Conservation (phyloP, 1,140 invertebrate species). For the Macrosteles quadrilineatus region DNA sequence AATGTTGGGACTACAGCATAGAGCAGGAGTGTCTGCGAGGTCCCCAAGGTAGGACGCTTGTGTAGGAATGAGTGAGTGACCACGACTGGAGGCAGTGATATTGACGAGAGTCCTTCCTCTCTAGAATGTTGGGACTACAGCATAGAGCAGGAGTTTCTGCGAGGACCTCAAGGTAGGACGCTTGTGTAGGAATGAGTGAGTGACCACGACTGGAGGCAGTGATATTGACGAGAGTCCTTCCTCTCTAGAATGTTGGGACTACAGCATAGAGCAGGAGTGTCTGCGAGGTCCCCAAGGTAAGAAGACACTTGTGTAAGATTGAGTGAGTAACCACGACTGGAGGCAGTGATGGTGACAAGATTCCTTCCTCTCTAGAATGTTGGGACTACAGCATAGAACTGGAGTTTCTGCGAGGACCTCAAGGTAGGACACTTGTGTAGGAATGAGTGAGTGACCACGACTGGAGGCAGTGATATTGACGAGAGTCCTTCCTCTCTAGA, state of each 20-base stretch:
- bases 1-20: constrained; percentile 80
- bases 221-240: constrained; percentile 50
- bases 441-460: no score
- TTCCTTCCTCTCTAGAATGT: constrained; percentile 68
- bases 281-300: no score
- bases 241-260: constrained; percentile 79
- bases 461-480: neutral
- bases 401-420: constrained; percentile 69
- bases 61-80: no score
- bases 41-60: constrained; percentile 68
- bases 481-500: constrained; percentile 65
- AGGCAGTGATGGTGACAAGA: constrained; percentile 1
- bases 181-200: no score
- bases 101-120: constrained; percentile 56
- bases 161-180: no score
- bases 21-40: constrained; percentile 74
- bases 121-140: constrained; percentile 81
- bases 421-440: no score
- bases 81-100: neutral
- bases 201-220: no score
- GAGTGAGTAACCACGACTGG: no score
- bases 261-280: no score
- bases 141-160: constrained; percentile 73
- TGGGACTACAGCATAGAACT: constrained; percentile 82
- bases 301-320: no score